Evolutionary conservation across 2,888 invertebrate species (phyloP), one percentile per base, ranked within the genome.

Genomic region (Caenorhabditis sp.): DNA sequence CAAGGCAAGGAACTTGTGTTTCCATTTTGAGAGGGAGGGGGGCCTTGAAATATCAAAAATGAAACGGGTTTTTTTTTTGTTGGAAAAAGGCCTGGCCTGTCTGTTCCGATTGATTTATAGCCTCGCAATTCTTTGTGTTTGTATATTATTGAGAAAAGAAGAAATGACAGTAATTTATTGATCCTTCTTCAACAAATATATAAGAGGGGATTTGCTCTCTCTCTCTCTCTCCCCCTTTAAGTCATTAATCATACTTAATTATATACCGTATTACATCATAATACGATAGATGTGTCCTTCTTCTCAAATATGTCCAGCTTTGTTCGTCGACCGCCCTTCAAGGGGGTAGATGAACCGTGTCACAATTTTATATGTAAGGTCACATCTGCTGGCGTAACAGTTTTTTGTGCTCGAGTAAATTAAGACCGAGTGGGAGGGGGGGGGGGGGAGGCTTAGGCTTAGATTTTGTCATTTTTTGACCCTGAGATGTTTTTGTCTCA

Each of bases 21-120:
- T 6, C 43, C 43, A 43, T 17, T 17, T 17, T 17, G 2, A 8
- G 12, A 36, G 43, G 43, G 31, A 4, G 14, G 43, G 43, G 43
- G 43, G 14, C 43, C 31, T 31, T 31, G 31, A 43, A 43, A 43
- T 17, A 43, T 17, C 17, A 43, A 43, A 17, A 43, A 43, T 43
- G n/a, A n/a, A 43, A 43, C 43, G 43, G 43, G 43, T 43, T 43
- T 43, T 43, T 43, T n/a, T n/a, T n/a, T n/a, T n/a, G n/a, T n/a
- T n/a, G n/a, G 43, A 43, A 43, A 43, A n/a, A 21, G 50, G 50
- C n/a, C n/a, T n/a, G 17, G 50, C 19, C 50, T 53, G 53, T 23
- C 21, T 23, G 53, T 53, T 53, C 53, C 23, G 24, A 23, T 53
- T 53, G 53, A 21, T 53, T 53, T 53, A 21, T 53, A 23, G 23